These are phyloP conservation scores for Tuta absoluta DNA, from an alignment of 2,888 invertebrate genomes.

Conservation along the genomic window DNA sequence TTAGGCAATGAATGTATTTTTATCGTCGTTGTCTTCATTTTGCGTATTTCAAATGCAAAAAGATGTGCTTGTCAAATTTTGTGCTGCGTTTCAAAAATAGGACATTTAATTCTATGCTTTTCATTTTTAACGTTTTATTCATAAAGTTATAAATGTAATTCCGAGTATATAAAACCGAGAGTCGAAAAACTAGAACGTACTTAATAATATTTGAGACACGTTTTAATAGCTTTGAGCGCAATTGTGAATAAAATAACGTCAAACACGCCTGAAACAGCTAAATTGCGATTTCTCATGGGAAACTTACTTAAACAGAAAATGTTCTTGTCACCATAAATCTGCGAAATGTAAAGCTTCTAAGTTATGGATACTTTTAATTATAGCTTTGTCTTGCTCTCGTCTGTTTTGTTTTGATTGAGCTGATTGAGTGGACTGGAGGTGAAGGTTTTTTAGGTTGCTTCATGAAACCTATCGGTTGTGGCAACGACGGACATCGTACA, in stretches of 20 bases:
- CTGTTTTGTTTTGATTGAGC: neutral
- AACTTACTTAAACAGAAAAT: slow-evolving; percentile 10
- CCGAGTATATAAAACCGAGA: no score
- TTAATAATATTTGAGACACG: neutral
- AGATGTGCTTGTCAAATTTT: no score
- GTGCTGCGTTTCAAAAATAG: no score
- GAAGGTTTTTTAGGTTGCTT: no score
- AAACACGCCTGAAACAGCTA: slow-evolving; percentile 12
- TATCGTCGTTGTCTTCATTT: no score
- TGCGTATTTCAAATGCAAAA: no score
- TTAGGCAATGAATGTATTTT: no score
- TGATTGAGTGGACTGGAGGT: neutral
- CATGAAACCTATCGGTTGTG: no score
- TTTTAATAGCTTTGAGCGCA: neutral
- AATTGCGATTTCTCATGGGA: slow-evolving; percentile 19
- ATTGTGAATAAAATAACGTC: slow-evolving; percentile 8
- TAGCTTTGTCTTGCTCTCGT: neutral
- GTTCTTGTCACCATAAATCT: slow-evolving; percentile 16
- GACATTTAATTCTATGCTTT: no score
- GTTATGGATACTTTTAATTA: slow-evolving; percentile 2
- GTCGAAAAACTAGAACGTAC: neutral
- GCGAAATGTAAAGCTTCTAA: slow-evolving; percentile 10
- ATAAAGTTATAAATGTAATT: no score
- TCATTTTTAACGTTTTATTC: no score
- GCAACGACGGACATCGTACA: no score